Conservation (phyloP, 2,888 invertebrate species). For the Patella pellucida region DNA sequence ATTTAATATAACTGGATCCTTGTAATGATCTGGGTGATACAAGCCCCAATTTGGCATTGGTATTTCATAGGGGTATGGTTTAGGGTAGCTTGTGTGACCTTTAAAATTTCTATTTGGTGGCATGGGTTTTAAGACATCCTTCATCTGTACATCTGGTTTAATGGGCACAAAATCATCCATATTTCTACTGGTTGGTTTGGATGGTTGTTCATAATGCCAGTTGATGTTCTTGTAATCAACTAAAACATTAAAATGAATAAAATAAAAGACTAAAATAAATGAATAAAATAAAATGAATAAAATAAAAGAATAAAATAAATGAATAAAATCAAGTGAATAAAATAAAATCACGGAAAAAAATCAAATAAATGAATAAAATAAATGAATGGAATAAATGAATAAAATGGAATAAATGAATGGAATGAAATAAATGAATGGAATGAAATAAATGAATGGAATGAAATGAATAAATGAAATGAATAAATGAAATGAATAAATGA, state of each 20-base stretch:
- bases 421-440: too few species aligned
- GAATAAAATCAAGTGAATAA: too few species aligned
- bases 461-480: too few species aligned
- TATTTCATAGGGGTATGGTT: constrained; percentile 59
- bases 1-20: constrained; percentile 61
- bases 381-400: too few species aligned
- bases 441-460: too few species aligned
- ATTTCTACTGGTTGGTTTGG: constrained; percentile 58
- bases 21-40: constrained; percentile 64
- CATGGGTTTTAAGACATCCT: constrained; percentile 55
- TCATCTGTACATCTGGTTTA: constrained; percentile 60
- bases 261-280: too few species aligned
- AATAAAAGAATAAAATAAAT: too few species aligned
- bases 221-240: constrained; percentile 62
- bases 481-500: too few species aligned
- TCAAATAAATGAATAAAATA: too few species aligned
- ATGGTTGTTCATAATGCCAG: constrained; percentile 64
- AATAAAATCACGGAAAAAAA: too few species aligned
- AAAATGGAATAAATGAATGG: too few species aligned
- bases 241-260: constrained; percentile 33
- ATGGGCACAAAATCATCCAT: constrained; percentile 58
- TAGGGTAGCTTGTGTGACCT: constrained; percentile 51
- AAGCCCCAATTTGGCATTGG: constrained; percentile 67
- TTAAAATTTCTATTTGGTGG: constrained; percentile 58
- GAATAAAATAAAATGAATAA: too few species aligned